Percentiles rank a stretch among this genome's conserved stretches.
Evolutionary conservation across 2,888 invertebrate genomes (phyloP).

Genomic region (Sicus ferrugineus): DNA sequence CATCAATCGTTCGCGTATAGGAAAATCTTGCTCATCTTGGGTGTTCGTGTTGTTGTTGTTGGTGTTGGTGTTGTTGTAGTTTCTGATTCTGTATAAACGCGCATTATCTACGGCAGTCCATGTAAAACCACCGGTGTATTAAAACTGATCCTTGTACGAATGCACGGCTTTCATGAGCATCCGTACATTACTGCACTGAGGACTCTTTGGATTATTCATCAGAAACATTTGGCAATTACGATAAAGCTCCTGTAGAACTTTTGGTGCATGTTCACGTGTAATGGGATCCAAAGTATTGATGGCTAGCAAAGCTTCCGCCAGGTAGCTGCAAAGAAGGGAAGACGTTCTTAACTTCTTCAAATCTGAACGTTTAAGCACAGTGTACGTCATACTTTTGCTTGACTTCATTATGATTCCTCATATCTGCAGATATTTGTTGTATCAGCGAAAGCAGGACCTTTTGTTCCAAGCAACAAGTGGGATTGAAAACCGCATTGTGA

Average conservation of each 20-base stretch:
- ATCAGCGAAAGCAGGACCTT: constrained; percentile 91
- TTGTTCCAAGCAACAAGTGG: constrained; percentile 79
- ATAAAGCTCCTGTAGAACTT: constrained; percentile 78
- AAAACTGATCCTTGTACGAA: constrained; percentile 61
- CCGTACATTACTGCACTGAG: constrained; percentile 66
- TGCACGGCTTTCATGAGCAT: constrained; percentile 62
- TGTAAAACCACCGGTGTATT: constrained; percentile 42
- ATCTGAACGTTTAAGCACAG: constrained; percentile 20
- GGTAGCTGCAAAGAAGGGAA: constrained; percentile 71
- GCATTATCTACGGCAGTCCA: constrained; percentile 37
- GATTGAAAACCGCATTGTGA: constrained; percentile 78
- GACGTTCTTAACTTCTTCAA: not conserved
- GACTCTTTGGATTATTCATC: constrained; percentile 71
- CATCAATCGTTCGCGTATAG: not conserved
- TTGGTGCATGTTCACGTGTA: constrained; percentile 83
- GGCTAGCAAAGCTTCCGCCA: constrained; percentile 86
- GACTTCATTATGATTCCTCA: constrained; percentile 82
- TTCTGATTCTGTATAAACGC: constrained; percentile 1
- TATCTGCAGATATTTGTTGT: constrained; percentile 91
- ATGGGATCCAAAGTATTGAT: constrained; percentile 79
- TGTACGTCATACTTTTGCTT: constrained; percentile 74
- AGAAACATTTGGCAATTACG: constrained; percentile 78
- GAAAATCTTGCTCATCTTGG: constrained; percentile 26
- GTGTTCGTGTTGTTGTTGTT: constrained; percentile 18
- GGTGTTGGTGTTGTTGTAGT: not conserved